These are phyloP conservation scores for Rallus crepitans DNA, from an alignment of 2,797 vertebrate genomes.

Conservation along the genomic window DNA sequence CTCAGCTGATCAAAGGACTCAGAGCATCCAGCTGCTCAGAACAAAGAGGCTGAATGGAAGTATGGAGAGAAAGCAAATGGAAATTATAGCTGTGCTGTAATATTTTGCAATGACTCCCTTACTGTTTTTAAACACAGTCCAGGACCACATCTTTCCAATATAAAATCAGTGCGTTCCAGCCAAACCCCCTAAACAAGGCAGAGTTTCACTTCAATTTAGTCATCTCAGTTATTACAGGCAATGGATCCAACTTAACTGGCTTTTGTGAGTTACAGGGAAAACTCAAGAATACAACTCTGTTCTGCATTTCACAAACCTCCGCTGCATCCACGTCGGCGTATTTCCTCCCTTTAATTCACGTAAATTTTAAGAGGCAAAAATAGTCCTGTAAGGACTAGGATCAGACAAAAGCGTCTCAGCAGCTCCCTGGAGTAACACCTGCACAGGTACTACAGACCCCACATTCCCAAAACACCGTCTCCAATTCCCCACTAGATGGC, in stretches of 20 bases:
- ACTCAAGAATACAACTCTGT: neutral
- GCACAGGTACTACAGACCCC: neutral
- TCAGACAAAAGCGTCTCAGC: neutral
- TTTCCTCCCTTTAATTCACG: neutral
- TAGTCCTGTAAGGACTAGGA: neutral
- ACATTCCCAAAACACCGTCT: neutral
- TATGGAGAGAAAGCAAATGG: neutral
- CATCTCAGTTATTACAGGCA: neutral
- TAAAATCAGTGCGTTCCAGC: neutral
- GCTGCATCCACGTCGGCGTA: neutral
- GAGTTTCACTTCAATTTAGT: neutral
- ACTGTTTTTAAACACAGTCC: neutral
- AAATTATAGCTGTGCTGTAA: neutral
- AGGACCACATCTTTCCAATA: neutral
- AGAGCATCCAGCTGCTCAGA: neutral
- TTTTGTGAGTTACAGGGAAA: neutral
- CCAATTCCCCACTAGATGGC: slow-evolving; percentile 55
- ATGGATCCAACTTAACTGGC: fast-evolving
- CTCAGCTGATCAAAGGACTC: neutral
- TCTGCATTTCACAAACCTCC: neutral
- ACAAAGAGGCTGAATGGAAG: neutral
- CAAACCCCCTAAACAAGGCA: neutral
- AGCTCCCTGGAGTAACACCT: too few relatives aligned
- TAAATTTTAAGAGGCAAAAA: neutral
- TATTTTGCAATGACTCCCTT: neutral